A percentile compares a stretch with the other conserved stretches of the same genome.
Evolutionary conservation across 64 coral and sea anemone species (phyloP).

Genomic region (Acropora tenuis): DNA sequence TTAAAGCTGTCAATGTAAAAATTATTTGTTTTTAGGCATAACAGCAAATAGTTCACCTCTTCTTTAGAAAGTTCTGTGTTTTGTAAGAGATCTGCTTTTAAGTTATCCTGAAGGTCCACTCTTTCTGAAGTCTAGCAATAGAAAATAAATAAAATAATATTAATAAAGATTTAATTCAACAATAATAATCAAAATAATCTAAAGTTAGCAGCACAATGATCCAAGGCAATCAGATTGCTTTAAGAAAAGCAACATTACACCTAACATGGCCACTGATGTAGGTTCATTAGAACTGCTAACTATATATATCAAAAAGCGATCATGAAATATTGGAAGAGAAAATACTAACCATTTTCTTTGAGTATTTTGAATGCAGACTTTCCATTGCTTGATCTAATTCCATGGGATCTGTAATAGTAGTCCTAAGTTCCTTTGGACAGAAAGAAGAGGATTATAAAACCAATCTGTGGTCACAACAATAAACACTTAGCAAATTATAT

Average conservation of each 20-base stretch:
- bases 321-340: no score
- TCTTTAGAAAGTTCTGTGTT: slow-evolving; percentile 82
- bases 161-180: not conserved
- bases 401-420: slow-evolving; percentile 64
- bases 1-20: no score
- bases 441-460: not conserved
- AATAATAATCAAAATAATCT: no score
- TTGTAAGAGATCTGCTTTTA: slow-evolving; percentile 72
- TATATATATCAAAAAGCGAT: no score
- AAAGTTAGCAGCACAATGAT: no score
- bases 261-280: no score
- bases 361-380: slow-evolving; percentile 78
- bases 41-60: slow-evolving; percentile 68
- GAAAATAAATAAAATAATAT: not conserved
- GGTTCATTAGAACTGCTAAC: no score
- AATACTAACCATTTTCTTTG: slow-evolving; percentile 82
- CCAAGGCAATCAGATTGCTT: no score
- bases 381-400: slow-evolving; percentile 85
- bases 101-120: slow-evolving; percentile 75
- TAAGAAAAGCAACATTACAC: no score
- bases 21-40: not conserved
- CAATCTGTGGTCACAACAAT: no score
- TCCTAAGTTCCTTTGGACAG: slow-evolving; percentile 65
- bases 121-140: slow-evolving; percentile 60
- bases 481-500: no score